Percentiles rank a stretch among this genome's conserved stretches.
Conservation (phyloP, 2,113 vertebrate genomes). For the Sialia sialis region DNA sequence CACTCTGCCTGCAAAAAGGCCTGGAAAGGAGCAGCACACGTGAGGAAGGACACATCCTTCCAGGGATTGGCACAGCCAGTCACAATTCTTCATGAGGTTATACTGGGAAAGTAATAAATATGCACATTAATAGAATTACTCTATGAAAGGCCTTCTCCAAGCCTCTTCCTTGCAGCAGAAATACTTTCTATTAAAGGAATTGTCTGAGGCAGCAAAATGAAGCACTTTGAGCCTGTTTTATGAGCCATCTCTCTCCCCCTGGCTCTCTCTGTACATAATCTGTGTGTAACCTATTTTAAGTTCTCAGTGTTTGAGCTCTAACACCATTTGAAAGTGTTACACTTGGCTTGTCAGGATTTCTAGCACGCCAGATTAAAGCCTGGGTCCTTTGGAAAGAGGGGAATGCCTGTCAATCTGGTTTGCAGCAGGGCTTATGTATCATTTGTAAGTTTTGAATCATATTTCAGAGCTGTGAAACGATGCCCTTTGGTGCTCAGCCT, state of each 20-base stretch:
- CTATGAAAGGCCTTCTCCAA: background rate
- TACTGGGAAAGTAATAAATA: background rate
- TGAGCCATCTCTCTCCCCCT: background rate
- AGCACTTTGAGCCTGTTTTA: background rate
- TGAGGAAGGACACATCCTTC: background rate
- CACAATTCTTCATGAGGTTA: background rate
- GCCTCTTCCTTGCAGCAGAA: background rate
- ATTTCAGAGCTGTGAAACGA: background rate
- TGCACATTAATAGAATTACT: rapidly evolving
- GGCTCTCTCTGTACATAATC: background rate
- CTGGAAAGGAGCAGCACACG: background rate
- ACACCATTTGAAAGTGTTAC: background rate
- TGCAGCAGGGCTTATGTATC: background rate
- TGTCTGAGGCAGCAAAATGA: background rate
- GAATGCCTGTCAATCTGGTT: background rate
- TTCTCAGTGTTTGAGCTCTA: background rate
- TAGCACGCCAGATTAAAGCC: background rate
- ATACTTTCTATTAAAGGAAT: background rate
- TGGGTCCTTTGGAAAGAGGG: background rate
- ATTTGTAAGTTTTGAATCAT: background rate
- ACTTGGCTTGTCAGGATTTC: background rate
- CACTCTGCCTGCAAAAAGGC: background rate
- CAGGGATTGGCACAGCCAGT: background rate
- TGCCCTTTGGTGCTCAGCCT: background rate
- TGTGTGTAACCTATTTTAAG: background rate